Base-by-base conservation (phyloP, 1,140 invertebrate genomes). In the Diuraphis noxia region DNA sequence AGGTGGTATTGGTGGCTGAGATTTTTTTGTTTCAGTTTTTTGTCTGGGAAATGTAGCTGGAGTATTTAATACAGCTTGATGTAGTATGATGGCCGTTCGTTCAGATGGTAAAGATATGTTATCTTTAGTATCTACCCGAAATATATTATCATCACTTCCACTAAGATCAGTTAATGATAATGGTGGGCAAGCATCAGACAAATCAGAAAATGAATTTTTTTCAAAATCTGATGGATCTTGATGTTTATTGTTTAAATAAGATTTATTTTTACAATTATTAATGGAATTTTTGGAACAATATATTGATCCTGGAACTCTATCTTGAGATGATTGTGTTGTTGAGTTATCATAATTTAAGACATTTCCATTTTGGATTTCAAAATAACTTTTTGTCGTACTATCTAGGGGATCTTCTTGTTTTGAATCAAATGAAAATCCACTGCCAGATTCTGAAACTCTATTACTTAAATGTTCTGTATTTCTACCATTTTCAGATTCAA, bases 1-100 rank as follows among this genome's bases (percentile, higher is more conserved):
- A 41, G 94, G 94, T 21, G 94, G 94, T 92, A 94, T 94, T 6
- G 94, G 94, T 9, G 94, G 94, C 21, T 93, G 49, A 89, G 93
- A 92, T 38, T 92, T 87, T 88, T 93, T 94, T 23, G 92, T 92
- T 79, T 94, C 93, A 0, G 92, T 49, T 92, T 93, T 93, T 88
- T 93, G 92, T 81, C 93, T 81, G 8, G 93, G 93, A 92, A 92
- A 93, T 23, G 93, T 93, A 56, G 93, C 92, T 72, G 93, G 92
- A 63, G 92, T 92, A 89, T 92, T 90, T 36, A 92, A n/a, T 25
- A 89, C 82, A 40, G 88, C 77, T 85, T 92, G 92, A 91, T 91
- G 89, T 8, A 25, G 43, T 82, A 21, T 82, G 17, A 92, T 92
- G 25, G 88, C 88, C 7, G 88, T 52, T 91, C 77, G 36, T 72